phyloP scores from a whole-genome alignment of 2,113 vertebrate species.

The Dinomys branickii region DNA sequence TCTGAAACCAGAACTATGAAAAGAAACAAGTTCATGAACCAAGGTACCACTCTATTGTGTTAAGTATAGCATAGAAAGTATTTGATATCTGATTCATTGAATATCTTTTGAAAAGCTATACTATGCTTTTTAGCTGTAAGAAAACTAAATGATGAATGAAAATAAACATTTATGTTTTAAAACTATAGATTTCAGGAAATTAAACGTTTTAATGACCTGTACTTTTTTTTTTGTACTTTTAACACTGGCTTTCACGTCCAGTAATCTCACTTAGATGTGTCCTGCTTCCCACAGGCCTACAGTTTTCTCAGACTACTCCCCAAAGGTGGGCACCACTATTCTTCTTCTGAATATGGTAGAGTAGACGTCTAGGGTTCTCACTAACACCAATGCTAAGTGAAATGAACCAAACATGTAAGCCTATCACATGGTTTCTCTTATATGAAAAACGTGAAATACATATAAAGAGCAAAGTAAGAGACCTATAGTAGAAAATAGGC shows the following conservation, averaged over 20 bases:
- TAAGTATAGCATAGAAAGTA: not conserved
- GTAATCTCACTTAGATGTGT: not conserved
- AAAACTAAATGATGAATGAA: not conserved
- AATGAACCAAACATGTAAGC: not conserved
- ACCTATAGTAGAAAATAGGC: not conserved
- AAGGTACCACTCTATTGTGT: not conserved
- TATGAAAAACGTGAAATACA: not conserved
- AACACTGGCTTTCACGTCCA: slow-evolving; percentile 28
- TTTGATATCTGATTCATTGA: not conserved
- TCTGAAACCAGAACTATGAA: not conserved
- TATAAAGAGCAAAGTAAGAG: not conserved
- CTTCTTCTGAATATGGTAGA: not conserved
- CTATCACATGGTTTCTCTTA: not conserved
- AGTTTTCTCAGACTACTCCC: slow-evolving; percentile 22
- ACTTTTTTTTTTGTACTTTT: too few species aligned
- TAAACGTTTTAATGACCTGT: not conserved
- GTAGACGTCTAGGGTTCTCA: not conserved
- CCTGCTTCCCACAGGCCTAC: not conserved
- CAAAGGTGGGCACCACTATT: slow-evolving; percentile 11
- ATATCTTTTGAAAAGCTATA: slow-evolving; percentile 28
- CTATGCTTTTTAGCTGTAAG: slow-evolving; percentile 10
- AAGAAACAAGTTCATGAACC: not conserved
- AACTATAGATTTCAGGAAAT: not conserved
- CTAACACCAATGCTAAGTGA: not conserved
- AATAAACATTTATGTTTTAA: not conserved